phyloP scores from a whole-genome alignment of 2,888 invertebrate genomes.

The Hylaea fasciaria region DNA sequence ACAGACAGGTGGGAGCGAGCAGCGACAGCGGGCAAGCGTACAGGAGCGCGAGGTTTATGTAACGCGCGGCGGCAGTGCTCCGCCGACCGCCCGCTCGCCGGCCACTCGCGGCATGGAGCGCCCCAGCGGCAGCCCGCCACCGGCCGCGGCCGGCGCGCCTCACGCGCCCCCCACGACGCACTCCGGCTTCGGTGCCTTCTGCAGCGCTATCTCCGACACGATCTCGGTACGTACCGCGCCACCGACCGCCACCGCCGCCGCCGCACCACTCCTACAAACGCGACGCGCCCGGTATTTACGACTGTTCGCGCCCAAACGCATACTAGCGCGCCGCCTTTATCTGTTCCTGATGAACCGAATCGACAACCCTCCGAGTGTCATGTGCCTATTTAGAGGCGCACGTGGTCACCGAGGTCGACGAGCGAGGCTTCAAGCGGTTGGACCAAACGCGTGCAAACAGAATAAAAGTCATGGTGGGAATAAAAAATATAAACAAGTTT shows the following conservation, averaged over 20 bases:
- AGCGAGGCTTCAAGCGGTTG: slow-evolving; percentile 49
- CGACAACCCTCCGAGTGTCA: slow-evolving; percentile 57
- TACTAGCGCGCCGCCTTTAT: slow-evolving; percentile 66
- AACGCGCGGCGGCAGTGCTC: slow-evolving; percentile 76
- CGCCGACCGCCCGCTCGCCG: slow-evolving; percentile 70
- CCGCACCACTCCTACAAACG: slow-evolving; percentile 40
- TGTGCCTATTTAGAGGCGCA: slow-evolving; percentile 75
- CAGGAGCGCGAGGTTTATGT: slow-evolving; percentile 68
- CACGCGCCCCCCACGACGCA: slow-evolving; percentile 51
- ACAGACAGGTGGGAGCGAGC: slow-evolving; percentile 78
- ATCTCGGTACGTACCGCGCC: slow-evolving; percentile 75
- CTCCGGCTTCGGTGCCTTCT: slow-evolving; percentile 81
- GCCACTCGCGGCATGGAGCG: slow-evolving; percentile 71
- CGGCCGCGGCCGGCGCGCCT: slow-evolving; percentile 64
- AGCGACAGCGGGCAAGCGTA: slow-evolving; percentile 55
- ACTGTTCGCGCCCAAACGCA: slow-evolving; percentile 55
- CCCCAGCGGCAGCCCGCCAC: slow-evolving; percentile 64
- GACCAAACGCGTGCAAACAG: slow-evolving; percentile 57
- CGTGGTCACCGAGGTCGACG: slow-evolving; percentile 77
- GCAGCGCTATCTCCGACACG: slow-evolving; percentile 81
- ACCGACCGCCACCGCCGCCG: slow-evolving; percentile 37
- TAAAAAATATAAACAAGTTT: slow-evolving; percentile 84
- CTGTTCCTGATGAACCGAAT: slow-evolving; percentile 54
- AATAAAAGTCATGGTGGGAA: slow-evolving; percentile 72
- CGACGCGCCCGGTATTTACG: slow-evolving; percentile 48